These are phyloP conservation scores for Ramazzottius varieornatus DNA, from an alignment of 2,888 invertebrate species.

Conservation along the genomic window DNA sequence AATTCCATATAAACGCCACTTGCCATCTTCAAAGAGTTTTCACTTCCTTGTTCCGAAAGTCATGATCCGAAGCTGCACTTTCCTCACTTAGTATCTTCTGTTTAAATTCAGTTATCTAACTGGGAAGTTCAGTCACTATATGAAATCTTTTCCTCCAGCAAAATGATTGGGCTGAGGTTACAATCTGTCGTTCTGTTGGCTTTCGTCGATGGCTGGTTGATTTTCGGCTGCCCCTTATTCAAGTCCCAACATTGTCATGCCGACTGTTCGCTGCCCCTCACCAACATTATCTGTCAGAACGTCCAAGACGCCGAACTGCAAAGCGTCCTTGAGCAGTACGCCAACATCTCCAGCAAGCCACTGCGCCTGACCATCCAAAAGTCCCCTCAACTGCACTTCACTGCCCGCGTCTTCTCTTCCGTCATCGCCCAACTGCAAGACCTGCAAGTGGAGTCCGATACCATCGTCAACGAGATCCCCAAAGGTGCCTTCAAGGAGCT, in stretches of 20 bases:
- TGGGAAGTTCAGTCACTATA: too few relatives aligned
- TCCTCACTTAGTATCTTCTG: too few relatives aligned
- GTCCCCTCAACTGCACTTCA: background rate
- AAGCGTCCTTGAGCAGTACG: background rate
- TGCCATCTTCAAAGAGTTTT: too few relatives aligned
- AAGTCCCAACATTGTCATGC: background rate
- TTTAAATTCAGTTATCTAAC: too few relatives aligned
- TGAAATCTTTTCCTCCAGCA: too few relatives aligned
- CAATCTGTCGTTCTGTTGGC: too few relatives aligned
- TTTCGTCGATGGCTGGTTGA: too few relatives aligned
- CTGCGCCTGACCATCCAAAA: background rate
- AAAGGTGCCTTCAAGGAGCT: background rate
- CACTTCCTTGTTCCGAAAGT: too few relatives aligned
- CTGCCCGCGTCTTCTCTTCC: background rate
- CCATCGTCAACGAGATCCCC: constrained; percentile 2
- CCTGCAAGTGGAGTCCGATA: background rate
- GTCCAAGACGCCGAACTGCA: background rate
- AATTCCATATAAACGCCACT: too few relatives aligned
- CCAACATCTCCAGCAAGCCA: background rate
- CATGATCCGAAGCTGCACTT: too few relatives aligned
- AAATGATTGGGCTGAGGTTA: too few relatives aligned
- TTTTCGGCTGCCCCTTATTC: too few relatives aligned
- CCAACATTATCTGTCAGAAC: background rate
- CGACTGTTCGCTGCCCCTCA: background rate
- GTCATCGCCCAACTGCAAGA: background rate